These are phyloP conservation scores for Lamprologus speciosus DNA, from an alignment of 2,113 vertebrate genomes.

Conservation along the genomic window DNA sequence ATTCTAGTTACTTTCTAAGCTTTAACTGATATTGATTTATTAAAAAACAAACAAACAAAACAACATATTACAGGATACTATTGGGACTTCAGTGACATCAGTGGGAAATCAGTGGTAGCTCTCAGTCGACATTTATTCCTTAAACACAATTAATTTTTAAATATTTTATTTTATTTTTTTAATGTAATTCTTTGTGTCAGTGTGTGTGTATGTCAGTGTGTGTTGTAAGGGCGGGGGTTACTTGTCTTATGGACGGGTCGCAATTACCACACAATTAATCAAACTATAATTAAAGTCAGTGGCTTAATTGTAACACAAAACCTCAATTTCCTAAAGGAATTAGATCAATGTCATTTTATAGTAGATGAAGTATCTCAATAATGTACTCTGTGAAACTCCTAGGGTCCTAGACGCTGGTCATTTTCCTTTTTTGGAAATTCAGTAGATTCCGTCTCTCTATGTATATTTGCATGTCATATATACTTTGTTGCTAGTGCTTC, in stretches of 20 bases:
- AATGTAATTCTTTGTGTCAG: constrained; percentile 64
- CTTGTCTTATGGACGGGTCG: constrained; percentile 60
- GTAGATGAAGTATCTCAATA: background rate
- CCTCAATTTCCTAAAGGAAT: constrained; percentile 68
- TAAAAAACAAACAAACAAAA: background rate
- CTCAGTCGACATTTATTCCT: background rate
- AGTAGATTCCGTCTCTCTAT: background rate
- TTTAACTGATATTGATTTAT: background rate
- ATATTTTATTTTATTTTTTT: constrained; percentile 30
- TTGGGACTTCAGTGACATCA: background rate
- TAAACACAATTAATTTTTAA: background rate
- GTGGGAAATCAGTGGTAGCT: background rate
- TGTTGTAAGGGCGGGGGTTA: constrained; percentile 23
- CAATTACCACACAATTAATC: constrained; percentile 81
- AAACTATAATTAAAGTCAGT: constrained; percentile 75
- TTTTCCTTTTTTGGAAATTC: background rate
- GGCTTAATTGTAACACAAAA: constrained; percentile 70
- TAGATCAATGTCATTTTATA: constrained; percentile 72
- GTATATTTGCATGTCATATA: background rate
- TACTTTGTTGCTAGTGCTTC: background rate
- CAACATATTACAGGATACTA: background rate
- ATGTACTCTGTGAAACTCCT: background rate
- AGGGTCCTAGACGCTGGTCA: background rate
- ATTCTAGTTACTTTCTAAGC: background rate
- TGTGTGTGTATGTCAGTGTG: background rate